phyloP scores from a whole-genome alignment of 2,888 invertebrate species.

The Lathronympha strigana region DNA sequence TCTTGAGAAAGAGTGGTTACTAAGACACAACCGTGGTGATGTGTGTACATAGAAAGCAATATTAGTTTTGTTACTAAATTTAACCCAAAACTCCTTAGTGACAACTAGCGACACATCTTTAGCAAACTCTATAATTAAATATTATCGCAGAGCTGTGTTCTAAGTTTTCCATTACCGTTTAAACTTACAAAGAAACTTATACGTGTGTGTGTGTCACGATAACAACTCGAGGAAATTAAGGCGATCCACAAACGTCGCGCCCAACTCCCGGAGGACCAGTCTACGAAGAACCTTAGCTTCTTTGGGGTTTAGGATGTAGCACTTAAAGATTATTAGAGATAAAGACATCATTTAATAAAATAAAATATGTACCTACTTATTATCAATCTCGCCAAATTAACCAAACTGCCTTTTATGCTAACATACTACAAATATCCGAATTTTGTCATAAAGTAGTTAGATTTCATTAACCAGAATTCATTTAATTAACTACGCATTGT shows the following conservation, averaged over 20 bases:
- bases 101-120: slow-evolving; percentile 16
- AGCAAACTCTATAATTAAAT: slow-evolving; percentile 30
- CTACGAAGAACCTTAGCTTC: slow-evolving; percentile 48
- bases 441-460: too few relatives aligned
- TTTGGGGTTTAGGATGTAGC: slow-evolving; percentile 21
- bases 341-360: too few relatives aligned
- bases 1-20: too few relatives aligned
- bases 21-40: too few relatives aligned
- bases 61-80: not conserved
- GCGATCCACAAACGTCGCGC: slow-evolving; percentile 55
- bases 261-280: slow-evolving; percentile 55
- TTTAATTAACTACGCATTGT: too few relatives aligned
- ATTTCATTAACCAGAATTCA: too few relatives aligned
- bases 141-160: slow-evolving; percentile 24
- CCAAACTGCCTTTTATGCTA: too few relatives aligned
- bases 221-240: slow-evolving; percentile 58
- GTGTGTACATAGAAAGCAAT: not conserved
- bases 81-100: slow-evolving; percentile 2
- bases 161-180: slow-evolving; percentile 41
- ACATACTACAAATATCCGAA: too few relatives aligned
- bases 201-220: slow-evolving; percentile 48
- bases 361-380: too few relatives aligned
- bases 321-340: not conserved
- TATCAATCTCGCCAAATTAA: too few relatives aligned
- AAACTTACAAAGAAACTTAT: slow-evolving; percentile 41